These are phyloP conservation scores for Drosophila recens DNA, from an alignment of 2,888 invertebrate genomes.

Conservation along the genomic window DNA sequence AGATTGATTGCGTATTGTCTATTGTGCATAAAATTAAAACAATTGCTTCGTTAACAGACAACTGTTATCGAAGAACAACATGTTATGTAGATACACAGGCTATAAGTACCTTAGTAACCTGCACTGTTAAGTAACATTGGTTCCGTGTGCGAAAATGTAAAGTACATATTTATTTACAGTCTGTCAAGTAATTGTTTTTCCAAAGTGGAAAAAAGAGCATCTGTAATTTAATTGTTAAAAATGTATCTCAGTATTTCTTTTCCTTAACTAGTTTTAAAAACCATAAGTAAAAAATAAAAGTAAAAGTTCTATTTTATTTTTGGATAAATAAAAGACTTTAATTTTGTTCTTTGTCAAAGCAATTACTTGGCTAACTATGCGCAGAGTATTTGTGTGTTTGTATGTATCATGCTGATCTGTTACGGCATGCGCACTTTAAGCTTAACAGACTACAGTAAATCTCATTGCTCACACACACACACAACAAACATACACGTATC, in stretches of 20 bases:
- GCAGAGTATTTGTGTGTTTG: not conserved
- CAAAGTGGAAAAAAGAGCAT: not conserved
- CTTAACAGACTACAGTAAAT: conserved; percentile 41
- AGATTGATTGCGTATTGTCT: conserved; percentile 44
- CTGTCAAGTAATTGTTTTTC: not conserved
- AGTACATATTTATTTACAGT: conserved; percentile 2
- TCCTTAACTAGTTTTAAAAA: not conserved
- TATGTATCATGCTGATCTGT: conserved; percentile 42
- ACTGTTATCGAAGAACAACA: conserved; percentile 36
- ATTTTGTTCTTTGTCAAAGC: not conserved
- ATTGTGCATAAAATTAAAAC: conserved; percentile 18
- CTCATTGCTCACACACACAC: conserved; percentile 8
- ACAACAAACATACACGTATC: conserved; percentile 1
- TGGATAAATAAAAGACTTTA: not conserved
- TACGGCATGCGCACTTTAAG: conserved; percentile 52
- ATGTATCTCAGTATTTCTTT: not conserved
- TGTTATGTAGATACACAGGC: not conserved
- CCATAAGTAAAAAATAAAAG: not conserved
- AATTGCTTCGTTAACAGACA: conserved; percentile 31
- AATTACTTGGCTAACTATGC: not conserved
- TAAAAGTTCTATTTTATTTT: too few species aligned
- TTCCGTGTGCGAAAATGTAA: conserved; percentile 36
- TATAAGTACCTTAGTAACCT: conserved; percentile 20
- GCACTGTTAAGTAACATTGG: conserved; percentile 41
- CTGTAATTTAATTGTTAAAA: not conserved